phyloP scores from a whole-genome alignment of 2,113 vertebrate species.

The Zapus hudsonius region DNA sequence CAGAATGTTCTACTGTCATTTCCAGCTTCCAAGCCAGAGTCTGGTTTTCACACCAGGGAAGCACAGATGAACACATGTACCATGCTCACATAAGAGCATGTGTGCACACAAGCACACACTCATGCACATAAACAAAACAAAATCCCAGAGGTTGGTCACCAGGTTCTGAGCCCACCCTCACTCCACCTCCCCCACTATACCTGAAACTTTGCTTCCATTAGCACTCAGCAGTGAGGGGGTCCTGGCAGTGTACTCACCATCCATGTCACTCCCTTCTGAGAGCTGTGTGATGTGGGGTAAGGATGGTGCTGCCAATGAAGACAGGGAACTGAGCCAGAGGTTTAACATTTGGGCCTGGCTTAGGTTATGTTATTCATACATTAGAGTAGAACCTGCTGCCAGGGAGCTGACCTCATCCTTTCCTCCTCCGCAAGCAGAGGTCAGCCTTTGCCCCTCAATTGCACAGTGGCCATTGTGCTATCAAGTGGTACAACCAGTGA shows the following conservation, averaged over 20 bases:
- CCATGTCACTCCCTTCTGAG: background rate
- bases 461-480: background rate
- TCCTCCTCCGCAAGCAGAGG: background rate
- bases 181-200: background rate
- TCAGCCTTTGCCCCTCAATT: background rate
- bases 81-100: too few species aligned
- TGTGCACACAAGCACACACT: background rate
- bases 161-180: background rate
- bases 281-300: rapidly evolving
- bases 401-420: background rate
- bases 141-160: background rate
- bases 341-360: rapidly evolving
- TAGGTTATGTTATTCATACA: rapidly evolving
- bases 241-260: too few species aligned
- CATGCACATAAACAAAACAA: background rate
- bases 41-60: background rate
- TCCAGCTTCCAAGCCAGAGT: background rate
- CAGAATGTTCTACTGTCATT: background rate
- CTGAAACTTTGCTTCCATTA: background rate
- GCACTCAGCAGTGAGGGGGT: too few species aligned
- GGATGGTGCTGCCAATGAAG: background rate
- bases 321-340: background rate
- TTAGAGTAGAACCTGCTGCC: background rate
- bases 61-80: background rate
- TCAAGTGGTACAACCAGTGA: background rate